Evolutionary conservation across 2,113 vertebrate species (phyloP), one percentile per base, ranked within the genome.

Genomic region (Meriones unguiculatus): DNA sequence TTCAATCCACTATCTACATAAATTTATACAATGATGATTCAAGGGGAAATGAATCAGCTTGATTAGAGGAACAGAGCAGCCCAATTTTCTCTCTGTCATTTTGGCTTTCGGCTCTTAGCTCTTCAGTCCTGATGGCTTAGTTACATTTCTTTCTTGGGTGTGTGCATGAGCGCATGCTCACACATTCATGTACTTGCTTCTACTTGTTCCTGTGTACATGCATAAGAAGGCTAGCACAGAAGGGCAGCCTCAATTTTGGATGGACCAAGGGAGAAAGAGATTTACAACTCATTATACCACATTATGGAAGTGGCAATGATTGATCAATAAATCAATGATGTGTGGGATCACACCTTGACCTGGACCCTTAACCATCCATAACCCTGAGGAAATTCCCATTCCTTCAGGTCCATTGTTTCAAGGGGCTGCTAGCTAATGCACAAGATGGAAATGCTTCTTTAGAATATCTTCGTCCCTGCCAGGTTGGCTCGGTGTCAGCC

Each of bases 21-120:
- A 50, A 86, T 77, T 88, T 93, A 90, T 87, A 72, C 89, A 90
- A 82, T 72, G 87, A 88, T 69, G 57, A 67, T 88, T 82, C 67
- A 82, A 82, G n/a, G 46, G 22, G 17, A 90, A 91, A 24, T 77
- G 35, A 93, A 82, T 59, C 62, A 76, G 30, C 2, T 90, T 97
- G 77, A 92, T 95, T 90, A 75, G 87, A 81, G 70, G 38, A 88
- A 93, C 15, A 85, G 76, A 81, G 30, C 32, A 59, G 30, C 22
- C 46, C 30, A 93, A 96, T 92, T 80, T 41, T 67, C 11, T 35
- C 59, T 89, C 35, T 85, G 85, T 17, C 25, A 54, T 24, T 88
- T 72, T 46, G 75, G 41, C 57, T 57, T 93, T 76, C 54, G 46
- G 28, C 85, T 73, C 0, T 15, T 41, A 52, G 41, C 1, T 50